Evolutionary conservation across 2,797 vertebrate genomes (phyloP), one percentile per base, ranked within the genome.

Genomic region (Anabacerthia variegaticeps): DNA sequence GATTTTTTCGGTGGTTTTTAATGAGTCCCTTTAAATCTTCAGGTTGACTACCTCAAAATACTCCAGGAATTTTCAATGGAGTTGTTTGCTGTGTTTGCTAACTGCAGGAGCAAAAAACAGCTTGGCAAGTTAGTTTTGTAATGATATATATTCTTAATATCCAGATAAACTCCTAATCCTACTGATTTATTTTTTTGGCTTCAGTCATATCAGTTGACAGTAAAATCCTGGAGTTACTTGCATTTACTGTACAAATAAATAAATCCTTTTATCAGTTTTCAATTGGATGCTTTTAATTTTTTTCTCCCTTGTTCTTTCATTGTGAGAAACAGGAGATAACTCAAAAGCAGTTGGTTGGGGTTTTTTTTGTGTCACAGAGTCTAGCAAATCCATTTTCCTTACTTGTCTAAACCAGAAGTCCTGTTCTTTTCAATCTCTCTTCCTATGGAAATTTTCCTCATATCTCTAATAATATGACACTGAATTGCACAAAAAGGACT

Each of bases 181-280:
- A 65, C 54, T 55, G 66, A 52, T 44, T 93, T 62, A 30, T 24
- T 62, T 32, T 69, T 73, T 88, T 59, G 32, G 27, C 62, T 95
- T 86, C 34, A 34, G 76, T 86, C 30, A 5, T 92, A 92, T 95
- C 85, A 78, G n/a, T 84, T 95, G 93, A 89, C 86, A 78, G 85
- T 36, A 88, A 85, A 51, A 55, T 95, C 55, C 88, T 5, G 46
- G 92, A 95, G 69, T 88, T 72, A 62, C 58, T 94, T 90, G n/a
- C 34, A 34, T 75, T 44, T 78, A 79, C 16, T 73, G 62, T 58
- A 90, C 76, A 86, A 95, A 90, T 68, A 93, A 96, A 88, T 77
- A 93, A 95, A 93, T 71, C 43, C 58, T 88, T 94, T 92, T 93
- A 84, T 94, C 90, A 55, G 19, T 92, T 94, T 95, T 86, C 85